phyloP scores from a whole-genome alignment of 1,140 invertebrate genomes.

The Ephestia elutella region DNA sequence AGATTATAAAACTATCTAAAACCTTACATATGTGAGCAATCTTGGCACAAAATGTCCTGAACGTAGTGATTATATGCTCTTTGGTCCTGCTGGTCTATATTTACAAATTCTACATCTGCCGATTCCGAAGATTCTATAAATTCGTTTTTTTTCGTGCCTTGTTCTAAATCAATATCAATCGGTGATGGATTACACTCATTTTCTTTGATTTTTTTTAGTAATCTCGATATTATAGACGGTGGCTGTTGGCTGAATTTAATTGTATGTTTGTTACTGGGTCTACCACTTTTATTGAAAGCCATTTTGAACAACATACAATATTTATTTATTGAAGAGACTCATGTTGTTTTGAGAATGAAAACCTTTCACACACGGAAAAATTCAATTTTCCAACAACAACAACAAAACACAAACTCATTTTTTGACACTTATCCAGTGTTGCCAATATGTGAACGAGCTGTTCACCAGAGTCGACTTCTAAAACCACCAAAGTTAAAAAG shows the following conservation, averaged over 20 bases:
- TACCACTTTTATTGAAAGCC: constrained; percentile 37
- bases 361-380: no score
- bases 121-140: background rate
- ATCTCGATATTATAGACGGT: constrained; percentile 43
- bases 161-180: background rate
- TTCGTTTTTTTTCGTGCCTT: background rate
- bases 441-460: no score
- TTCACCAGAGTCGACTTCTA: no score
- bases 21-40: constrained; percentile 17
- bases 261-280: constrained; percentile 36
- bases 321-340: no score
- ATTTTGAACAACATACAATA: constrained; percentile 4
- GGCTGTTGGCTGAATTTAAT: constrained; percentile 48
- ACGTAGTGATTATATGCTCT: no score
- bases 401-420: no score
- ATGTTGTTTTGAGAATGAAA: no score
- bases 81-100: background rate
- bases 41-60: background rate
- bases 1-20: background rate
- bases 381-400: no score
- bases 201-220: constrained; percentile 21
- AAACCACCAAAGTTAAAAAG: no score
- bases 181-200: constrained; percentile 3
- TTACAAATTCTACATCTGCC: background rate
- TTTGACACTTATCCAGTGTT: no score